Conservation (phyloP, 2,113 vertebrate species). For the Procavia capensis region DNA sequence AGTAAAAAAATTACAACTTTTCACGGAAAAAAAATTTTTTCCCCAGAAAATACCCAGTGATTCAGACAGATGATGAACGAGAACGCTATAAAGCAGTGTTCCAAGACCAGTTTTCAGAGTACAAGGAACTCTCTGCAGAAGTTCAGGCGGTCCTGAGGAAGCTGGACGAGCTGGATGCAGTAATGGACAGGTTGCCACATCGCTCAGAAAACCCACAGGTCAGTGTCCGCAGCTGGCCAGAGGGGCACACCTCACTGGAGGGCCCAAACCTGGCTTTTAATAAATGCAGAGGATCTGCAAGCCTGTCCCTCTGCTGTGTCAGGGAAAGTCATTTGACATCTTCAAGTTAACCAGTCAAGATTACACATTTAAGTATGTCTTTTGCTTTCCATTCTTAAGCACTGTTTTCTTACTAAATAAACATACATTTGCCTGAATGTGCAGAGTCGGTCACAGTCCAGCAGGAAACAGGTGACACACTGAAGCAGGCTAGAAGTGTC, state of each 20-base stretch:
- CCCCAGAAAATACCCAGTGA: slow-evolving; percentile 94
- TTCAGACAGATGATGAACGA: slow-evolving; percentile 92
- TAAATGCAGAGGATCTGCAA: not conserved
- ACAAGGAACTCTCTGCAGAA: slow-evolving; percentile 95
- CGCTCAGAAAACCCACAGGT: slow-evolving; percentile 91
- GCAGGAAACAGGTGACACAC: not conserved
- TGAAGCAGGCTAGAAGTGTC: not conserved
- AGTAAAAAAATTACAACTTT: not conserved
- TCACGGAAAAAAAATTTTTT: not conserved
- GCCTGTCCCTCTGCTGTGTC: not conserved
- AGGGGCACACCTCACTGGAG: not conserved
- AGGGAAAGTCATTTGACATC: not conserved
- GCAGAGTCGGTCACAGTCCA: not conserved
- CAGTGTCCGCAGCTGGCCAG: slow-evolving; percentile 54
- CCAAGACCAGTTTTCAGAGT: slow-evolving; percentile 97
- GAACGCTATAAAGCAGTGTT: slow-evolving; percentile 97
- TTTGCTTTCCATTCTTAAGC: not conserved
- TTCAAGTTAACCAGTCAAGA: not conserved
- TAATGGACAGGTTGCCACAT: slow-evolving; percentile 90
- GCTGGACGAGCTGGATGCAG: slow-evolving; percentile 92
- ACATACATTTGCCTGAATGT: not conserved
- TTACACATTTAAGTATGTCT: not conserved
- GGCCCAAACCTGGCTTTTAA: not conserved
- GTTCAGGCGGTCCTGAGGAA: slow-evolving; percentile 91
- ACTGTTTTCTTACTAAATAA: slow-evolving; percentile 39